Evolutionary conservation across 2,113 vertebrate genomes (phyloP), one percentile per base, ranked within the genome.

Genomic region (Phasianus colchicus): DNA sequence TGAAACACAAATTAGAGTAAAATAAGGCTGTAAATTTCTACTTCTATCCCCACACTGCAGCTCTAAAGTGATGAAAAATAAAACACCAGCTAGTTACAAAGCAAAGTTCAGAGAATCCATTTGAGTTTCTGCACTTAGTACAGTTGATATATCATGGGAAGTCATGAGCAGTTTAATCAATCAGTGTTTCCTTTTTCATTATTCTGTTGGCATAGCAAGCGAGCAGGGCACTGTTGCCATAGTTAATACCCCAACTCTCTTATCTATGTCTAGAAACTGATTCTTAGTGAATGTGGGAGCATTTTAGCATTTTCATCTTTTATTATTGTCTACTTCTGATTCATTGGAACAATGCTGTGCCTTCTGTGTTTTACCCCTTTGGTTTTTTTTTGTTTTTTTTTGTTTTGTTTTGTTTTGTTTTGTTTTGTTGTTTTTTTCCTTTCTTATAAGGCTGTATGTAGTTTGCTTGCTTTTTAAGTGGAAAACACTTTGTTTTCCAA

Each of bases 161-260:
- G 45, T 55, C 60, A 6, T 9, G 38, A 64, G 78, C 82, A 65
- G 24, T 70, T 87, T 43, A 54, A 36, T 86, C 65, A 77, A 54
- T 93, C 81, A 71, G 0, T 63, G 67, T 60, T 96, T 90, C 86
- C 38, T 95, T 93, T 95, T 74, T 83, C 50, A 52, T 94, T 93
- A 34, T n/a, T 9, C 57, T 52, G 20, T 52, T 95, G 82, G 89
- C 81, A 88, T 87, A 91, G 66, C 58, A 86, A 91, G 66, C 58
- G 84, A 89, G 64, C 61, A 83, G 52, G 45, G 55, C 65, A 74
- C 13, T 50, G 50, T 86, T 94, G 90, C 80, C 83, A 72, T 86
- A 77, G 52, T 85, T 80, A 47, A 89, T 72, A 58, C n/a, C 78
- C 21, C 25, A 50, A 0, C n/a, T 71, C 42, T 86, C 60, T 86